Conservation (phyloP, 1,140 invertebrate genomes). For the Brachystomella parvula region DNA sequence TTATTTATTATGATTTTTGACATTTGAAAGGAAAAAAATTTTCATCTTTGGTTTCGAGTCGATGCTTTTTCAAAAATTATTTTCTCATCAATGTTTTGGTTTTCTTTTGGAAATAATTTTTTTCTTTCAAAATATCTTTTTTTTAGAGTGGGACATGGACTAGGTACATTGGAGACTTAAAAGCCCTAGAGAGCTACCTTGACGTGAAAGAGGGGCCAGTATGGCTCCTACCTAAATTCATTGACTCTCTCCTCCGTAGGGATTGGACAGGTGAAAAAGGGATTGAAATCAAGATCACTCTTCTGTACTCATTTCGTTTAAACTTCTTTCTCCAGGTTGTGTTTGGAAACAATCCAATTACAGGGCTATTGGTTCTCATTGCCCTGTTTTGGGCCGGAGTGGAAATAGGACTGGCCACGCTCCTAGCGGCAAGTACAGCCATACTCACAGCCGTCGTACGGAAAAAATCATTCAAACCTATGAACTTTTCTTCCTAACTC, state of each 20-base stretch:
- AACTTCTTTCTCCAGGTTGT: constrained; percentile 40
- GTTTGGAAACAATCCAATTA: constrained; percentile 47
- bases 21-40: too few species aligned
- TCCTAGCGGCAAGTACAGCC: constrained; percentile 42
- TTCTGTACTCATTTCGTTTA: background rate
- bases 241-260: constrained; percentile 44
- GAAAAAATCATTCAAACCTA: background rate
- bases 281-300: background rate
- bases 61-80: too few species aligned
- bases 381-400: constrained; percentile 41
- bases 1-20: too few species aligned
- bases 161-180: constrained; percentile 44
- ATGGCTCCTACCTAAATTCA: constrained; percentile 41
- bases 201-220: constrained; percentile 37
- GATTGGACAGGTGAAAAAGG: constrained; percentile 43
- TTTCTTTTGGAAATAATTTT: background rate
- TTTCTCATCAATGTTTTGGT: background rate
- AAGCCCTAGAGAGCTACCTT: constrained; percentile 41
- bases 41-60: too few species aligned
- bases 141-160: constrained; percentile 37
- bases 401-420: constrained; percentile 37
- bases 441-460: constrained; percentile 44
- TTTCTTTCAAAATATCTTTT: background rate
- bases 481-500: background rate
- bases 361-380: constrained; percentile 44